Evolutionary conservation across 1,140 invertebrate genomes (phyloP), one percentile per base, ranked within the genome.

Genomic region (Drosophila nasuta): DNA sequence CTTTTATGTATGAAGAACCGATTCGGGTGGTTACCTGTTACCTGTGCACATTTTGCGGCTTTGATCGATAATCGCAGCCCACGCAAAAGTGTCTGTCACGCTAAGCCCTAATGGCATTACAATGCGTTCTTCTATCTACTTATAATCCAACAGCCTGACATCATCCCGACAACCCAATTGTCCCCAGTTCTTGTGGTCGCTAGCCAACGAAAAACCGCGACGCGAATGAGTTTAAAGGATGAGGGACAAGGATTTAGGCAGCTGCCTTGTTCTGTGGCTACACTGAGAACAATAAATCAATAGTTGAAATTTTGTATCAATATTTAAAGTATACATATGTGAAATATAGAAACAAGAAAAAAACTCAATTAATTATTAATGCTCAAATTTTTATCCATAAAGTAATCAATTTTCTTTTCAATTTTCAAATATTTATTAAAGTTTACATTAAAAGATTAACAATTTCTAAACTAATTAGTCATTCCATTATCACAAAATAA

Each of bases 41-140:
- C 85, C 86, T 83, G 83, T 63, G 79, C 81, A 52, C 77, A 70
- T 64, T 81, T 79, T 89, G 85, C 86, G 85, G 85, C 86, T 89
- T 89, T 89, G 86, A 89, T 89, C 85, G 85, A 90, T 89, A 90
- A 90, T 89, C 85, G 80, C 80, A 51, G 81, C 81, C 83, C 81
- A 83, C 86, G 81, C 86, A 79, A 90, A 85, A 90, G 69, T 82
- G 81, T 79, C 43, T 77, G 85, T 89, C 85, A 90, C 81, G 78
- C 81, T 77, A 76, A 71, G 67, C 54, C 60, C 70, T 87, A 87
- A 87, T 87, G 83, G 83, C 83, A 88, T 87, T 87, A 87, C 70
- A 63, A 63, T 76, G 62, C 51, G 38, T 35, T 59, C 72, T 62
- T 57, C 54, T 41, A 82, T 65, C 58, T 45, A 52, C 60, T 72